Conservation (phyloP, 2,888 invertebrate species). For the Heliconius hortense region DNA sequence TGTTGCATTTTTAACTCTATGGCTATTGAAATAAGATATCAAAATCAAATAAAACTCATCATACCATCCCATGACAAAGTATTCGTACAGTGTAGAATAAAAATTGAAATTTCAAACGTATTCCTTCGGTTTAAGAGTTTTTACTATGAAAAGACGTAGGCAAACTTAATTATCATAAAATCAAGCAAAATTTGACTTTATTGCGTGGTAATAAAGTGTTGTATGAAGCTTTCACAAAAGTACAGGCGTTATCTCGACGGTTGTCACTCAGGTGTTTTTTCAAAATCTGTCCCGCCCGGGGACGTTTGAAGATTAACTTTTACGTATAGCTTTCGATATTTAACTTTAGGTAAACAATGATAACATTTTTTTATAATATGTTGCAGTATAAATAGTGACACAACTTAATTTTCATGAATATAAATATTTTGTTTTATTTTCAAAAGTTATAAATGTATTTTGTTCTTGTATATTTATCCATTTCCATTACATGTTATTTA, state of each 20-base stretch:
- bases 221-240: conserved; percentile 34
- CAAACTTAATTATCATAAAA: conserved; percentile 22
- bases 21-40: conserved; percentile 14
- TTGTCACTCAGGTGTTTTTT: conserved; percentile 51
- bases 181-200: conserved; percentile 33
- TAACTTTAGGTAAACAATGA: conserved; percentile 1
- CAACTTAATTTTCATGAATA: neutral
- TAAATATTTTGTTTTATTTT: too few species aligned
- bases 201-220: conserved; percentile 1
- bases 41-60: conserved; percentile 34
- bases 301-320: conserved; percentile 48
- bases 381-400: neutral
- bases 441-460: too few species aligned
- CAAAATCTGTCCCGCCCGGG: conserved; percentile 48
- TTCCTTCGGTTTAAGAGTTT: conserved; percentile 21
- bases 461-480: too few species aligned
- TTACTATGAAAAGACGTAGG: conserved; percentile 2
- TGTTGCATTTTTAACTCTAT: conserved; percentile 34
- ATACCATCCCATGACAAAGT: conserved; percentile 30
- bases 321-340: conserved; percentile 23
- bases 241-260: conserved; percentile 50
- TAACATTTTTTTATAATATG: neutral
- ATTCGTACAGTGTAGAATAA: conserved; percentile 12
- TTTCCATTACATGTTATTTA: too few species aligned
- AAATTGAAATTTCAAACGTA: conserved; percentile 30